These are phyloP conservation scores for Dasysyrphus albostriatus DNA, from an alignment of 2,888 invertebrate species.

Conservation along the genomic window DNA sequence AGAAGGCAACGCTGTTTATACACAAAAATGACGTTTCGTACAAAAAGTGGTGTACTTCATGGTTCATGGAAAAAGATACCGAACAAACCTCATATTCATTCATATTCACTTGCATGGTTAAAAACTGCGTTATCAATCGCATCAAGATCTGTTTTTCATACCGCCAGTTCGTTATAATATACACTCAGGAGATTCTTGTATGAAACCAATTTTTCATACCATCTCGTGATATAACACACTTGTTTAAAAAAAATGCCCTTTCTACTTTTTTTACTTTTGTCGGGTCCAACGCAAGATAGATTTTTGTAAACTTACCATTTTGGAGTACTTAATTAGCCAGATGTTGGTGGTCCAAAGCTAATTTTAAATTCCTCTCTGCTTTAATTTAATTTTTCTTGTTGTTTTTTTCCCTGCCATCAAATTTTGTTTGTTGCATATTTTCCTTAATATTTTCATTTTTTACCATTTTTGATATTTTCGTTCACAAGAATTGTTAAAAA, in stretches of 20 bases:
- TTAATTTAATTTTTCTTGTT: background rate
- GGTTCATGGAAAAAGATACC: too few species aligned
- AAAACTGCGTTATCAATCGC: slow-evolving; percentile 73
- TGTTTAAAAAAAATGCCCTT: slow-evolving; percentile 78
- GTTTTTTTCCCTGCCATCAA: slow-evolving; percentile 16
- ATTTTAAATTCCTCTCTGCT: slow-evolving; percentile 35
- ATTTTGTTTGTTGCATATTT: slow-evolving; percentile 70
- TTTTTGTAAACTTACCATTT: background rate
- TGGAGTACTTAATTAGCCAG: background rate
- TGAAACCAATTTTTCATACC: slow-evolving; percentile 75
- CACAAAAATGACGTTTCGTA: too few species aligned
- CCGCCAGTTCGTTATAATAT: slow-evolving; percentile 52
- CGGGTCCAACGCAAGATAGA: background rate
- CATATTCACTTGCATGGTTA: slow-evolving; percentile 76
- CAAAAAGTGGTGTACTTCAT: too few species aligned
- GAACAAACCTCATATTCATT: too few species aligned
- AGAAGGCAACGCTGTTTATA: too few species aligned
- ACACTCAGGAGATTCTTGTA: slow-evolving; percentile 57
- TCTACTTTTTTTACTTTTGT: background rate
- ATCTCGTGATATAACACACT: slow-evolving; percentile 81
- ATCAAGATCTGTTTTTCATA: slow-evolving; percentile 74
- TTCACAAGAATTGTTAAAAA: slow-evolving; percentile 63
- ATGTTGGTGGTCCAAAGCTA: background rate
- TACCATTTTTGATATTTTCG: slow-evolving; percentile 68
- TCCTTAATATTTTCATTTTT: slow-evolving; percentile 73